These are phyloP conservation scores for Oithona nana DNA, from an alignment of 2,888 invertebrate species.

Conservation along the genomic window DNA sequence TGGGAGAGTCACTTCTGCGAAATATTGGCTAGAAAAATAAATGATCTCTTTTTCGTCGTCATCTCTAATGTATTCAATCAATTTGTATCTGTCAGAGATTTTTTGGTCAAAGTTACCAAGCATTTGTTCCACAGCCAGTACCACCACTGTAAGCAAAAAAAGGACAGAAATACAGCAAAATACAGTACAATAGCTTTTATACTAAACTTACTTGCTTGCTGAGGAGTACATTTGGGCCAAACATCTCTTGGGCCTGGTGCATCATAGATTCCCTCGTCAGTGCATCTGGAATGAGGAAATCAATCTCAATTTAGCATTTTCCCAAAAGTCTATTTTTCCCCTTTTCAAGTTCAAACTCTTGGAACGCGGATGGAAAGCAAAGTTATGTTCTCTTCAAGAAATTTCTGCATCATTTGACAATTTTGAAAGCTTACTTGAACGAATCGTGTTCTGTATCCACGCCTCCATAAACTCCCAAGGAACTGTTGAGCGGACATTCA, in stretches of 20 bases:
- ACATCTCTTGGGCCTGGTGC: neutral
- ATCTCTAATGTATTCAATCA: neutral
- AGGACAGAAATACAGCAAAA: neutral
- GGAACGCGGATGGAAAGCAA: too few relatives aligned
- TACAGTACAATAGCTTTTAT: neutral
- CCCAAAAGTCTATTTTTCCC: too few relatives aligned
- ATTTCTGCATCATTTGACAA: too few relatives aligned
- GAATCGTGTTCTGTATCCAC: neutral
- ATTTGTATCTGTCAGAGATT: neutral
- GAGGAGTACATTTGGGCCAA: neutral
- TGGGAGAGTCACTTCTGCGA: neutral
- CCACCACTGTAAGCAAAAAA: neutral
- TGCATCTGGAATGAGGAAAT: neutral
- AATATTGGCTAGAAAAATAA: neutral
- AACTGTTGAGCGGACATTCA: neutral
- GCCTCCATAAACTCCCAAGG: neutral
- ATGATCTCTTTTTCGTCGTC: neutral
- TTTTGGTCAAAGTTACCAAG: neutral
- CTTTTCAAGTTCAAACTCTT: too few relatives aligned
- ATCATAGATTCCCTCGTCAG: neutral
- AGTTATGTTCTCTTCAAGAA: too few relatives aligned
- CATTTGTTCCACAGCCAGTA: neutral
- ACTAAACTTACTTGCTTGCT: neutral
- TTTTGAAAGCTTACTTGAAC: neutral
- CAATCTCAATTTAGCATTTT: neutral